Percentiles rank a stretch among this genome's conserved stretches.
phyloP scores from a whole-genome alignment of 2,888 invertebrate species.

The Crepidodera aurea region DNA sequence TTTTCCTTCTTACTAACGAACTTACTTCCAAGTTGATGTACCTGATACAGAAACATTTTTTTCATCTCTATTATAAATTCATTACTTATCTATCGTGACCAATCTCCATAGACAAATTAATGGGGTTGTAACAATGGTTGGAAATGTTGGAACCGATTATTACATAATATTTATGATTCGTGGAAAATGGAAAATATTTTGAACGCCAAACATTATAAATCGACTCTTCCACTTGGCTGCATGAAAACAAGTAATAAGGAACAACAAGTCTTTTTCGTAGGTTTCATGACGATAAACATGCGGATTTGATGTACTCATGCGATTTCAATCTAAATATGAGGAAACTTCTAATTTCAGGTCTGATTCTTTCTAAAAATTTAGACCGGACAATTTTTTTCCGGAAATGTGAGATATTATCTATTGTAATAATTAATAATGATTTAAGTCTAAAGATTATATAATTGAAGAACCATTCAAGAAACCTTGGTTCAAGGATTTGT shows the following conservation, averaged over 20 bases:
- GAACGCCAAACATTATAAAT: conserved; percentile 7
- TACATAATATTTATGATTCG: conserved; percentile 8
- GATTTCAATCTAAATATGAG: background rate
- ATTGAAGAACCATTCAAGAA: too few relatives aligned
- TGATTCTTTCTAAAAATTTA: too few relatives aligned
- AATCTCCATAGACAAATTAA: background rate
- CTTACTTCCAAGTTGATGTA: too few relatives aligned
- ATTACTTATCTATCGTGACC: conserved; percentile 6
- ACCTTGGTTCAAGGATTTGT: too few relatives aligned
- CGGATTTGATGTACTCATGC: background rate
- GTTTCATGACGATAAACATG: background rate
- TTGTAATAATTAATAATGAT: too few relatives aligned
- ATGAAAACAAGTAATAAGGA: background rate
- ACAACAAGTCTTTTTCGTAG: background rate
- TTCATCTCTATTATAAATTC: background rate
- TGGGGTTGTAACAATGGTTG: background rate
- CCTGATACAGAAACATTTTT: too few relatives aligned
- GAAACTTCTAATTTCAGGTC: too few relatives aligned
- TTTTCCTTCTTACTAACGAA: too few relatives aligned
- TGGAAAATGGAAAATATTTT: conserved; percentile 6
- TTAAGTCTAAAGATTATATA: too few relatives aligned
- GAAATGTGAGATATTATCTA: too few relatives aligned
- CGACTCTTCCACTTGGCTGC: conserved; percentile 6
- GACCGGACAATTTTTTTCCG: too few relatives aligned
- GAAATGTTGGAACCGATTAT: conserved; percentile 2